Base-by-base conservation (phyloP, 2,888 invertebrate species). In the Agrenia bidenticulata region DNA sequence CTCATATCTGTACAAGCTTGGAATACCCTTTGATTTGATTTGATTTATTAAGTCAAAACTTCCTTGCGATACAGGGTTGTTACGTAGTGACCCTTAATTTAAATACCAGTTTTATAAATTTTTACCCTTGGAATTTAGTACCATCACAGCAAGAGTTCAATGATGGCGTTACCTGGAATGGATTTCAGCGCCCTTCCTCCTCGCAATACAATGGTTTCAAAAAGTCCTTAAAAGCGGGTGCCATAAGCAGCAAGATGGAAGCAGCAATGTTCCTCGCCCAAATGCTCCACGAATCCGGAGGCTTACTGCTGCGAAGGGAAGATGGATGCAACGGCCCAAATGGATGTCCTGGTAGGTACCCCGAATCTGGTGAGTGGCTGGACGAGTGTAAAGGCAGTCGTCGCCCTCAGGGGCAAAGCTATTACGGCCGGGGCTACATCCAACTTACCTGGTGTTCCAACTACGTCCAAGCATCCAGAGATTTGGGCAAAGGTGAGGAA, bases 401-500 rank as follows among this genome's bases (percentile, higher is more conserved):
- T 27, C 27, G 54, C 9, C 62, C 62, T 21, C 15, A 15, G 4
- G 37, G 49, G 9, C 19, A 27, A 15, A 50, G 55, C 24, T 66
- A 63, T 59, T 63, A 63, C 24, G 64, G 64, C 9, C 4, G 64
- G 21, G 64, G 64, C 19, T 61, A 61, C 23, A 27, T 64, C 41
- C 60, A 64, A 23, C 58, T 64, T 2, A 64, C 61, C 2, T 64
- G 64, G 64, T 66, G 55, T 23, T 57, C 55, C 42, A 63, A 63
- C 41, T 66, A 66, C 56, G 23, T 42, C 11, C 45, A 63, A 26
- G 63, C 63, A 1, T 24, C 45, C n/a, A 7, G 37, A n/a, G 61
- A 24, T 24, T 58, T 66, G 2, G 63, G 63, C 1, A 19, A 59
- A 1, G 67, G 57, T 1, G 24, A 63, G 11, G 4, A 4, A 1